A percentile compares a stretch with the other conserved stretches of the same genome.
Conservation (phyloP, 2,113 vertebrate genomes). For the Malurus melanocephalus region DNA sequence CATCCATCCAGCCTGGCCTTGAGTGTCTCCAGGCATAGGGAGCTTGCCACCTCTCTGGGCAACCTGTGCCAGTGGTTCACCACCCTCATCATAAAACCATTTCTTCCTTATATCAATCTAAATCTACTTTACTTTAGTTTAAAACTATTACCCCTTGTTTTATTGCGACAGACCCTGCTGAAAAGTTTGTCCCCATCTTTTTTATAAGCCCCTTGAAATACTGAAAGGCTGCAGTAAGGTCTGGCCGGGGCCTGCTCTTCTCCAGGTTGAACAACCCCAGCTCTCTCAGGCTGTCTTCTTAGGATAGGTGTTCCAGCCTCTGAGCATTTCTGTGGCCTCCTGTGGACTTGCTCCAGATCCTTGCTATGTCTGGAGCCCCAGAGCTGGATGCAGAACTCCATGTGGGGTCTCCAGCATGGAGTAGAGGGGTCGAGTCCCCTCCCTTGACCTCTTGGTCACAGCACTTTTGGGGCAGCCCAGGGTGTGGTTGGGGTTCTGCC, state of each 20-base stretch:
- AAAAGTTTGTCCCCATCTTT: background rate
- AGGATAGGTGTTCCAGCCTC: background rate
- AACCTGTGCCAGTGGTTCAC: background rate
- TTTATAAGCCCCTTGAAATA: background rate
- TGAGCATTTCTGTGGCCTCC: background rate
- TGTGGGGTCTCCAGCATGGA: rapidly evolving
- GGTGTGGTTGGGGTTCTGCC: background rate
- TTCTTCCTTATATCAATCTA: background rate
- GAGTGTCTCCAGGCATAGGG: background rate
- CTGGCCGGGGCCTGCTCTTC: background rate
- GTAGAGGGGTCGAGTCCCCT: background rate
- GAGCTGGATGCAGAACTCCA: background rate
- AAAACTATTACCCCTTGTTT: background rate
- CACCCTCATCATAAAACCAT: background rate
- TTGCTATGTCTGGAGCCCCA: rapidly evolving
- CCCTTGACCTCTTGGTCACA: background rate
- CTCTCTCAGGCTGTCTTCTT: background rate
- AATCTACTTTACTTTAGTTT: background rate
- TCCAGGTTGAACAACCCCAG: background rate
- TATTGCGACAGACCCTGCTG: rapidly evolving
- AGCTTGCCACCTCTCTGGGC: too few species aligned
- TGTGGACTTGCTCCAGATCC: background rate
- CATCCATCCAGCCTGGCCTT: background rate
- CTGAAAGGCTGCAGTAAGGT: rapidly evolving
- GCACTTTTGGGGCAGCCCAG: background rate